phyloP scores from a whole-genome alignment of 2,888 invertebrate genomes.

The Andrena fulva region DNA sequence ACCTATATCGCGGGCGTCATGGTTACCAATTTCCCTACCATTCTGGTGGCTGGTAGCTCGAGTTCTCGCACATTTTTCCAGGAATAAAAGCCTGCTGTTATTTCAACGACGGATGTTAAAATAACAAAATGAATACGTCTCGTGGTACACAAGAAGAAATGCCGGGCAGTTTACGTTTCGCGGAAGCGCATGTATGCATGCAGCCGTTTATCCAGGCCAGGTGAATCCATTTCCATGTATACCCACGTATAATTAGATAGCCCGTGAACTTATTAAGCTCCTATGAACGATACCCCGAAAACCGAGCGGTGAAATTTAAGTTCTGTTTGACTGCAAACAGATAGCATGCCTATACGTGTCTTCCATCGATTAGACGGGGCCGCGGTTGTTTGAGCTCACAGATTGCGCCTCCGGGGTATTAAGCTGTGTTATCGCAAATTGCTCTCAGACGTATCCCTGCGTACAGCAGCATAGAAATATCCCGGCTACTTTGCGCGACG shows the following conservation, averaged over 20 bases:
- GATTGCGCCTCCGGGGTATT: slow-evolving; percentile 73
- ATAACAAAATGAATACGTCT: not conserved
- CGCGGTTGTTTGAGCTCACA: slow-evolving; percentile 73
- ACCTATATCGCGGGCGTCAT: too few relatives aligned
- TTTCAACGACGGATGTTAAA: not conserved
- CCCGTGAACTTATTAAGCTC: slow-evolving; percentile 36
- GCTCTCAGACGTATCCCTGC: slow-evolving; percentile 50
- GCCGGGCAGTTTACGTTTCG: not conserved
- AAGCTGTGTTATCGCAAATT: slow-evolving; percentile 72
- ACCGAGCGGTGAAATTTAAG: slow-evolving; percentile 67
- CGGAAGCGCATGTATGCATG: too few relatives aligned
- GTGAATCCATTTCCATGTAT: slow-evolving; percentile 21
- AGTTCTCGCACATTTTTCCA: too few relatives aligned
- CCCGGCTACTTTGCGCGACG: slow-evolving; percentile 6
- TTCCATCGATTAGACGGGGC: slow-evolving; percentile 68
- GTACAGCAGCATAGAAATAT: slow-evolving; percentile 27
- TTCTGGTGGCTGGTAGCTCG: too few relatives aligned
- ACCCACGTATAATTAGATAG: slow-evolving; percentile 38
- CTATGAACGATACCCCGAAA: slow-evolving; percentile 46
- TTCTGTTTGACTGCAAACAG: slow-evolving; percentile 70
- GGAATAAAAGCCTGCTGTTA: not conserved
- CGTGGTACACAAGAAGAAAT: not conserved
- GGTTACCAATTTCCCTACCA: too few relatives aligned
- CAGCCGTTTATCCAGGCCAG: not conserved
- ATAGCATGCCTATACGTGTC: slow-evolving; percentile 65